phyloP scores from a whole-genome alignment of 2,797 vertebrate species.

The Clarias platycephalus region DNA sequence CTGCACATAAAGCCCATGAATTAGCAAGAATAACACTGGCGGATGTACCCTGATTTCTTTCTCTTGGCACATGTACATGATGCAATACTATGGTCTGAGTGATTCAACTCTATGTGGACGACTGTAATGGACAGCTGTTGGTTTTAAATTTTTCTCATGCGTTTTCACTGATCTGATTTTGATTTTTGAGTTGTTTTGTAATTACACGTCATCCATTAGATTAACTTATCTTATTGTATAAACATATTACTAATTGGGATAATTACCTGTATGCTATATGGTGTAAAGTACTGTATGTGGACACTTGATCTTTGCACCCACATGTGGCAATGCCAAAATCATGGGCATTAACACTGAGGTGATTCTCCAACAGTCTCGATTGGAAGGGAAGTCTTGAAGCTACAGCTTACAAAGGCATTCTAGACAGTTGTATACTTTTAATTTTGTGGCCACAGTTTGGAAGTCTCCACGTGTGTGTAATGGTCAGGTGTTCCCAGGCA shows the following conservation, averaged over 20 bases:
- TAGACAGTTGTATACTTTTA: neutral
- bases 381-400: neutral
- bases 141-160: neutral
- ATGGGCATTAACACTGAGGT: neutral
- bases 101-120: neutral
- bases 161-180: neutral
- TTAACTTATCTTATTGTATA: neutral
- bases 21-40: constrained; percentile 10
- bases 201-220: neutral
- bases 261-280: neutral
- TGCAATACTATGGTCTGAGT: neutral
- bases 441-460: neutral
- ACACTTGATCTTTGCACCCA: neutral
- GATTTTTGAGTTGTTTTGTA: neutral
- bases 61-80: neutral
- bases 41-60: neutral
- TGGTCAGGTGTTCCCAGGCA: neutral
- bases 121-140: neutral
- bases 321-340: neutral
- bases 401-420: neutral
- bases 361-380: neutral
- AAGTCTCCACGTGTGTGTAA: neutral
- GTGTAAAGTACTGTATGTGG: neutral
- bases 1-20: constrained; percentile 15
- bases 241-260: neutral